Evolutionary conservation across 2,888 invertebrate species (phyloP).

Genomic region (Metellina segmentata): DNA sequence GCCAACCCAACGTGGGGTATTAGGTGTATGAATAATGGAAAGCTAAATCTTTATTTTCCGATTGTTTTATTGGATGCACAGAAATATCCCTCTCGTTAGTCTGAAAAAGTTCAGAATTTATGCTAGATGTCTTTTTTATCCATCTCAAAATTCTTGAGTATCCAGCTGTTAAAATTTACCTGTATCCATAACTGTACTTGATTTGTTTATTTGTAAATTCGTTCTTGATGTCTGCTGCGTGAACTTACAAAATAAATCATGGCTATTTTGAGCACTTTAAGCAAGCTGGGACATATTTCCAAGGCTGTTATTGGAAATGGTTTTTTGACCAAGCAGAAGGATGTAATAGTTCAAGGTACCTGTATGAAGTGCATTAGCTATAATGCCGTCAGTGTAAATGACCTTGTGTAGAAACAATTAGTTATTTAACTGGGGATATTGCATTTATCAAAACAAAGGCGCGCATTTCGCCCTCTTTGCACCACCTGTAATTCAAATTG

Average conservation of each 20-base stretch:
- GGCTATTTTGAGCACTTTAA: constrained; percentile 57
- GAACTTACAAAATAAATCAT: neutral
- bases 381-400: neutral
- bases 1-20: too few species aligned
- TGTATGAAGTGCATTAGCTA: neutral
- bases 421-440: too few species aligned
- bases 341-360: constrained; percentile 64
- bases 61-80: too few species aligned
- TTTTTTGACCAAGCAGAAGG: constrained; percentile 22
- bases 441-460: too few species aligned
- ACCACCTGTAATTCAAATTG: too few species aligned
- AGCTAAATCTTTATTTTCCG: too few species aligned
- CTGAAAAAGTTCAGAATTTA: neutral
- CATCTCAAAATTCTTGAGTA: neutral
- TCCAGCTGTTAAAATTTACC: neutral
- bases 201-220: neutral
- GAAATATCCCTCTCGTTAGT: too few species aligned
- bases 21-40: too few species aligned
- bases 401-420: constrained; percentile 26
- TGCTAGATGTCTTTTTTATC: neutral
- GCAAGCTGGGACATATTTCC: constrained; percentile 1
- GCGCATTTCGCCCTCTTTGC: too few species aligned
- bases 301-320: constrained; percentile 2
- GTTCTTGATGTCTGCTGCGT: too few species aligned
- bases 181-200: neutral